Evolutionary conservation across 2,113 vertebrate genomes (phyloP).

Genomic region (Gobiocypris rarus): DNA sequence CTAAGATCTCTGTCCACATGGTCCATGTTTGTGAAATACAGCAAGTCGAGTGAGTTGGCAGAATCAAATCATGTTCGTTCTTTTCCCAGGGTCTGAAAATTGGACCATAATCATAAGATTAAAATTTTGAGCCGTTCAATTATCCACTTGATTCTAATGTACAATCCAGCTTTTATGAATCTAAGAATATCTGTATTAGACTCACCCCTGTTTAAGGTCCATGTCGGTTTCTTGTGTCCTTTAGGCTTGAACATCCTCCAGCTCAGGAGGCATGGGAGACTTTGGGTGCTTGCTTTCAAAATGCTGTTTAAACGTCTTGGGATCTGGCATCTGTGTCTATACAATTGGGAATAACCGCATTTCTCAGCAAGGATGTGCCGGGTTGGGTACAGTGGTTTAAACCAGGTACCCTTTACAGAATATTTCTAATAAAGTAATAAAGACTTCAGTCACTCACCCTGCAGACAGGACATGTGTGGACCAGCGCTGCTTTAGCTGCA

Average conservation of each 20-base stretch:
- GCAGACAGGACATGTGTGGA: constrained; percentile 84
- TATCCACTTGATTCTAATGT: neutral
- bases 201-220: constrained; percentile 48
- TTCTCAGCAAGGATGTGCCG: neutral
- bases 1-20: constrained; percentile 49
- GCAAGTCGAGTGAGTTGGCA: constrained; percentile 44
- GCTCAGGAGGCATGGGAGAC: constrained; percentile 81
- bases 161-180: too few species aligned
- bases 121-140: neutral
- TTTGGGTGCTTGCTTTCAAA: constrained; percentile 88
- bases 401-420: neutral
- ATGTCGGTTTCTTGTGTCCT: constrained; percentile 33
- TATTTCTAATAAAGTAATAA: too few species aligned
- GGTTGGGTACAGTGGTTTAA: neutral
- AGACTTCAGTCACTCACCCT: constrained; percentile 75
- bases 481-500: constrained; percentile 80
- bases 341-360: neutral
- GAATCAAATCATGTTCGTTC: constrained; percentile 39
- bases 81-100: constrained; percentile 46
- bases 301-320: constrained; percentile 86
- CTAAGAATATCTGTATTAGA: neutral
- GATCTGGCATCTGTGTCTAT: constrained; percentile 87
- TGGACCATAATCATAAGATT: neutral
- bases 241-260: constrained; percentile 81
- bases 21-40: constrained; percentile 54